Evolutionary conservation across 2,888 invertebrate genomes (phyloP), one percentile per base, ranked within the genome.

Genomic region (Yponomeuta plumbellus): DNA sequence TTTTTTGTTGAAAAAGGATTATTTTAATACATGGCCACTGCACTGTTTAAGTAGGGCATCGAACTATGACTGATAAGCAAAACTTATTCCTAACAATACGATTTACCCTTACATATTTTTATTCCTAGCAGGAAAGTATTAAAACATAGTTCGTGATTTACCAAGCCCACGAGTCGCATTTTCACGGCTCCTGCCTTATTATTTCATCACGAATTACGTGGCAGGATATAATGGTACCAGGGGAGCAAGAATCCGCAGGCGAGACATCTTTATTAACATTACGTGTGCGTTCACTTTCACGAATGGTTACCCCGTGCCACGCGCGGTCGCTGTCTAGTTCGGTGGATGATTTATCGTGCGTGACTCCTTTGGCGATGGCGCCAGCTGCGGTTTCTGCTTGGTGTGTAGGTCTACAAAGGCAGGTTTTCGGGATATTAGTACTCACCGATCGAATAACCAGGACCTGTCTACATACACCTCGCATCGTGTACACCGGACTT

Each of bases 191-290:
- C 20, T 21, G 21, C 59, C 59, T 52, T 52, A 52, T 52, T 52
- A 21, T 39, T 62, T 62, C 39, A 62, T 62, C 62, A 39, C 23
- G 39, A 62, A 62, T 62, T 62, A 62, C 26, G 62, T 39, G 62
- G 62, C 26, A 62, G 34, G 62, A 62, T 23, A 62, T 62, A 23
- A 62, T 39, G n/a, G 62, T 62, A 62, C 62, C 62, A 62, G 62
- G 62, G 61, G 62, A 34, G 26, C 62, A 62, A 26, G 23, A 62
- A 26, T 62, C 62, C 62, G 20, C 26, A 39, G 23, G 39, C n/a
- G 62, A 17, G 62, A 62, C 62, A 62, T 62, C 62, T 62, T 62
- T 62, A 62, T 62, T 62, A 21, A 26, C n/a, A 26, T 62, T 39
- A 62, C 62, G 62, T 62, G 62, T 20, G 23, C 21, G 59, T 13